These are phyloP conservation scores for Octodon degus DNA, from an alignment of 2,113 vertebrate species.

Conservation along the genomic window DNA sequence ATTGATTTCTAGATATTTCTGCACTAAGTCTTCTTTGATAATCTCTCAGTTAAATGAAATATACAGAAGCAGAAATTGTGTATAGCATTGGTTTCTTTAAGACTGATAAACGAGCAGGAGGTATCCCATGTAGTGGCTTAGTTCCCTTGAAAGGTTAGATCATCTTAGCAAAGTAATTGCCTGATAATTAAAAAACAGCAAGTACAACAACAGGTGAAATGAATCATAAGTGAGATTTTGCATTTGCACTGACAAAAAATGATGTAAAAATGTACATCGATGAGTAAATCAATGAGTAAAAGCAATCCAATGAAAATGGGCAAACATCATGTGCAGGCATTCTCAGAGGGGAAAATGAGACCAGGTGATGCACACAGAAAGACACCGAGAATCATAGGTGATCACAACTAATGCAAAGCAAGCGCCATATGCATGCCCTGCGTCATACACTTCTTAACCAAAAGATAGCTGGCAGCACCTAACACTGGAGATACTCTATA, in stretches of 20 bases:
- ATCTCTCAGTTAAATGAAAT: conserved; percentile 35
- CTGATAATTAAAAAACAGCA: conserved; percentile 20
- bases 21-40: conserved; percentile 4
- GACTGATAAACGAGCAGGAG: not conserved
- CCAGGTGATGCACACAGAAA: not conserved
- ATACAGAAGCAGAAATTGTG: not conserved
- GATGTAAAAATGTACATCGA: not conserved
- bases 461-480: not conserved
- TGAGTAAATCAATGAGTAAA: not conserved
- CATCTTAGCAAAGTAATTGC: conserved; percentile 24
- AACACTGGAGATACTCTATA: not conserved
- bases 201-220: not conserved
- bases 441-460: not conserved
- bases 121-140: not conserved
- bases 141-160: not conserved
- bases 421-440: not conserved
- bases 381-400: not conserved
- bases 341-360: not conserved
- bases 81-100: not conserved
- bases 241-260: not conserved
- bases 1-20: conserved; percentile 25
- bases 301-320: not conserved
- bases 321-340: not conserved
- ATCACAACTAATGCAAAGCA: not conserved
- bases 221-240: not conserved